Base-by-base conservation (phyloP, 2,113 vertebrate genomes). In the Syngnathoides biaculeatus region DNA sequence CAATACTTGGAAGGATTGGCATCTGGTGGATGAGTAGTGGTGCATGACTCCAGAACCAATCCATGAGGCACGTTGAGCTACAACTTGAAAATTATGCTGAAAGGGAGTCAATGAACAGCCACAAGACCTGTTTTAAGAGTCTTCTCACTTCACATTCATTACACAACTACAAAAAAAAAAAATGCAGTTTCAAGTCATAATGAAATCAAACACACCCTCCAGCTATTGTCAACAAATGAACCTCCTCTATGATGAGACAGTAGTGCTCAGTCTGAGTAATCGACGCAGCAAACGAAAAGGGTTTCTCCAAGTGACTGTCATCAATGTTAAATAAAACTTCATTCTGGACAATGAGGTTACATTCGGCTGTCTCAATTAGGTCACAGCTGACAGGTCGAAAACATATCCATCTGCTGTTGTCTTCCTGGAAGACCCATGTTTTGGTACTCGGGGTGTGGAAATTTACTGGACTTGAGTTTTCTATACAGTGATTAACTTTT, bases 401-500 rank as follows among this genome's bases (percentile, higher is more conserved):
- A 65, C 35, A 60, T 78, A 63, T 77, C 83, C 80, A 84, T 78
- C 81, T 86, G 87, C 67, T 81, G 76, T 81, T 75, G 76, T 78
- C 79, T 88, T 90, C 80, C 84, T 74, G 83, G 79, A 53, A 86
- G 61, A 71, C 57, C 59, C 2, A 53, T 81, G 73, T 86, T 85
- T 86, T 89, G 86, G 84, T 90, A 90, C 77, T 77, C 81, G 74
- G 78, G 82, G 53, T 84, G 86, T 93, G 92, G 92, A 93, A 93
- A 93, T 92, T 90, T 92, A 93, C 92, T 90, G 88, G 90, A 90
- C 84, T 86, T 90, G 77, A 89, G 86, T 88, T 92, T 92, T 92
- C 89, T 92, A 91, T 91, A 91, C 88, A 91, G 90, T 90, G 89
- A 92, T 92, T 92, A 92, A 92, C 90, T 91, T 93, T 93, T 93